Evolutionary conservation across 2,113 vertebrate genomes (phyloP).

Genomic region (Macrotis lagotis): DNA sequence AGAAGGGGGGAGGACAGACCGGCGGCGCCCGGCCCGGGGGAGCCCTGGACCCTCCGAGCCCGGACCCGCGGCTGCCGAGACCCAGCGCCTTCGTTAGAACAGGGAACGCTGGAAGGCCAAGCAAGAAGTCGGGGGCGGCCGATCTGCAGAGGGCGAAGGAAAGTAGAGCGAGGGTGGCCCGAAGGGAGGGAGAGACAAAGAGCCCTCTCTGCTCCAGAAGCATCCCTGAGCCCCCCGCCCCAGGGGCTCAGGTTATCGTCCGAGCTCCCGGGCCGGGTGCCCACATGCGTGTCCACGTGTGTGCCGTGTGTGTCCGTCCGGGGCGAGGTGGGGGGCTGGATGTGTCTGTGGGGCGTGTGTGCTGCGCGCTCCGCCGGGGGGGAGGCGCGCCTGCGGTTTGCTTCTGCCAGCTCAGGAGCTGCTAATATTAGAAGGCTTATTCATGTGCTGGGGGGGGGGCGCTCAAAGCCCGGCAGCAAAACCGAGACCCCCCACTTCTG

Average conservation of each 20-base stretch:
- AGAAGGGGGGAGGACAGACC: too few species aligned
- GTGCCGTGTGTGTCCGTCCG: too few species aligned
- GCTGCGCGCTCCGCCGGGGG: conserved; percentile 16
- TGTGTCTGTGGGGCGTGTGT: background rate
- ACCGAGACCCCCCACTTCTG: conserved; percentile 51
- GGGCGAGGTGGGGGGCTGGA: too few species aligned
- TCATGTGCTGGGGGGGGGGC: conserved; percentile 62
- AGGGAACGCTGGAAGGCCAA: background rate
- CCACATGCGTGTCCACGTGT: too few species aligned
- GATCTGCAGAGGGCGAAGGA: background rate
- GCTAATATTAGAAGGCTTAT: conserved; percentile 74
- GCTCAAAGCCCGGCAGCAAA: conserved; percentile 71
- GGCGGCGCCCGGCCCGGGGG: too few species aligned
- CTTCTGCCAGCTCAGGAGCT: conserved; percentile 48
- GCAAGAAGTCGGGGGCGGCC: background rate
- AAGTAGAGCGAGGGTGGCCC: background rate
- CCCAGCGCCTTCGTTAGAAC: conserved; percentile 58
- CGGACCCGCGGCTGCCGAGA: too few species aligned
- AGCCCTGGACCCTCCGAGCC: too few species aligned
- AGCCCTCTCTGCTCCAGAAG: background rate
- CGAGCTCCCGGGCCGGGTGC: too few species aligned
- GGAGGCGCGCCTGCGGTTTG: conserved; percentile 57
- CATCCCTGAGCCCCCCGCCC: conserved; percentile 42
- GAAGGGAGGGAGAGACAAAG: background rate
- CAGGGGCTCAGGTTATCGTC: too few species aligned